These are phyloP conservation scores for Triplophysa dalaica DNA, from an alignment of 2,113 vertebrate species.

Conservation along the genomic window DNA sequence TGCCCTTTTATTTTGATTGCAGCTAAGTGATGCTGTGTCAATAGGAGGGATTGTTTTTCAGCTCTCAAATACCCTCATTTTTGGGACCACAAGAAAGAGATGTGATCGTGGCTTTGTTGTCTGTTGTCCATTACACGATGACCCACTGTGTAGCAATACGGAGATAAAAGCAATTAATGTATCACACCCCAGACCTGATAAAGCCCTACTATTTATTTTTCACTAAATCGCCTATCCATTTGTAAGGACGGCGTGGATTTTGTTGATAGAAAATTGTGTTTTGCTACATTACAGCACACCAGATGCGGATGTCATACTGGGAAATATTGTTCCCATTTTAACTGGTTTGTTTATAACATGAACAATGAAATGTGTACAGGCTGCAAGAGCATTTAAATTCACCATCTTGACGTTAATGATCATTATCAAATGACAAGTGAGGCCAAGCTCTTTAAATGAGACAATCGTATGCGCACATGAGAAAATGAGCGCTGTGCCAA, in stretches of 20 bases:
- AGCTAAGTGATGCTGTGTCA: conserved; percentile 37
- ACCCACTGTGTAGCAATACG: background rate
- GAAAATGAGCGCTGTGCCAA: conserved; percentile 32
- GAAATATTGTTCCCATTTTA: background rate
- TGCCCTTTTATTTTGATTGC: conserved; percentile 55
- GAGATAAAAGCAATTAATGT: conserved; percentile 12
- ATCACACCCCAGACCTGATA: background rate
- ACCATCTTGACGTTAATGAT: conserved; percentile 55
- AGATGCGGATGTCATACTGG: background rate
- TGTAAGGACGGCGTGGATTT: background rate
- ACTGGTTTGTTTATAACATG: background rate
- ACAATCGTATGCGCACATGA: conserved; percentile 27
- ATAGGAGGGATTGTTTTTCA: conserved; percentile 19
- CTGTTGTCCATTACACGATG: background rate
- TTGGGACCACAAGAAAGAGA: conserved; percentile 9
- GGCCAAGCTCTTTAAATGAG: conserved; percentile 32
- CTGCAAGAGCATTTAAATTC: conserved; percentile 33
- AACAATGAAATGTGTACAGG: conserved; percentile 39
- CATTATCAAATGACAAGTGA: conserved; percentile 55
- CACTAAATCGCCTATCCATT: background rate
- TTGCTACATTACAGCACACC: background rate
- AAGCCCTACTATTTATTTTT: background rate
- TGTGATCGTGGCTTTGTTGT: background rate
- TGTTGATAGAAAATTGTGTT: background rate
- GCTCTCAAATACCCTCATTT: background rate